phyloP scores from a whole-genome alignment of 2,888 invertebrate genomes.

The Drosophila subquinaria region DNA sequence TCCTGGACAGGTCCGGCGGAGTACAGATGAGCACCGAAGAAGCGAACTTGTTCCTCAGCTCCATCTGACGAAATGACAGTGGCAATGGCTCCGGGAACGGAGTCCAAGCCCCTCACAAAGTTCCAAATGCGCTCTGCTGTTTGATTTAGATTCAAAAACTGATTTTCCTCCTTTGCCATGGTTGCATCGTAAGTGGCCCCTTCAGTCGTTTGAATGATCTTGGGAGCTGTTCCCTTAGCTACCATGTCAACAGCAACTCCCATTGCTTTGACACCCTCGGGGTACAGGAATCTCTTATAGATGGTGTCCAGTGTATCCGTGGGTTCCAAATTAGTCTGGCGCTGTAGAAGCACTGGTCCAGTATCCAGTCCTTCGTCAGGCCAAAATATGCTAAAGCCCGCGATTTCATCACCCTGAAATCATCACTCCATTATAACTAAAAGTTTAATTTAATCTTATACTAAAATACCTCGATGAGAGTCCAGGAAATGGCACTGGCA shows the following conservation, averaged over 20 bases:
- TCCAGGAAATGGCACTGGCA: conserved; percentile 98
- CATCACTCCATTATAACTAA: too few species aligned
- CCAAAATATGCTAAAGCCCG: conserved; percentile 97
- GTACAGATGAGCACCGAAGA: conserved; percentile 91
- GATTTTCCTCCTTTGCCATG: conserved; percentile 93
- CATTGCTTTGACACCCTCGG: conserved; percentile 91
- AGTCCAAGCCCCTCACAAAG: conserved; percentile 97
- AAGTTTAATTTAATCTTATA: background rate
- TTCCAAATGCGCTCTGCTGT: conserved; percentile 93
- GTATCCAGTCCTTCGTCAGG: conserved; percentile 99
- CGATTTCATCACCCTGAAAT: conserved; percentile 91
- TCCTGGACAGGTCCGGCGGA: conserved; percentile 85
- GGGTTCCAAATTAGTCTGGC: conserved; percentile 91
- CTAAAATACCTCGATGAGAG: conserved; percentile 89
- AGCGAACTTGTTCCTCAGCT: conserved; percentile 88
- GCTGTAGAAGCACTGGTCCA: conserved; percentile 95
- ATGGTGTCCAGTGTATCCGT: conserved; percentile 96
- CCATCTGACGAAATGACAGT: conserved; percentile 85
- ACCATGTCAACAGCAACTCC: conserved; percentile 95
- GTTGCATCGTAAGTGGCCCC: conserved; percentile 97
- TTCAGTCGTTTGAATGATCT: conserved; percentile 91
- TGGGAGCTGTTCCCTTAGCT: conserved; percentile 92
- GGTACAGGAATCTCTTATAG: conserved; percentile 95
- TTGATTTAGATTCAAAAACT: conserved; percentile 91
- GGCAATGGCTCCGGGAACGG: conserved; percentile 96